Evolutionary conservation across 2,113 vertebrate species (phyloP).

Genomic region (Perca fluviatilis): DNA sequence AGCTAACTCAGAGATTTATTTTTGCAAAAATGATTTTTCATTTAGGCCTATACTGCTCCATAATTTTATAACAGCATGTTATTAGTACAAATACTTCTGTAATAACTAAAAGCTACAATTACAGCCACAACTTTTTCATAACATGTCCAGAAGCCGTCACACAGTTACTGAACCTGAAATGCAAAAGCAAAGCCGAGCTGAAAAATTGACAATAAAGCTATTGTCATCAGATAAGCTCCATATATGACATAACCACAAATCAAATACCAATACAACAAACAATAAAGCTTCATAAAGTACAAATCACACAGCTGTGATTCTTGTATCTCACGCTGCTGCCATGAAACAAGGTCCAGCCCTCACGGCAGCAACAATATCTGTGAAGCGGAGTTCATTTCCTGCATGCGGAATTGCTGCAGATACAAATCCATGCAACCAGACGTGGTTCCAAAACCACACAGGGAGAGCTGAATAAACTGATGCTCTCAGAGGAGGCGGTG

Average conservation of each 20-base stretch:
- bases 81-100: not conserved
- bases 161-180: not conserved
- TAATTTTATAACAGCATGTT: not conserved
- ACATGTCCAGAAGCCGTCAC: not conserved
- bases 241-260: not conserved
- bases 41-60: not conserved
- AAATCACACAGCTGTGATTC: constrained; percentile 3
- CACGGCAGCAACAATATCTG: constrained; percentile 6
- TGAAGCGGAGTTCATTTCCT: constrained; percentile 53
- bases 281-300: constrained; percentile 16
- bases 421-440: constrained; percentile 5
- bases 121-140: not conserved
- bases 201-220: not conserved
- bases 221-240: not conserved
- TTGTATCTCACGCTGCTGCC: constrained; percentile 3
- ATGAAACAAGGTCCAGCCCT: not conserved
- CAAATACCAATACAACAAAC: constrained; percentile 4
- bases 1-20: not conserved
- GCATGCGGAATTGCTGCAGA: constrained; percentile 15
- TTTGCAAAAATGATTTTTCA: not conserved
- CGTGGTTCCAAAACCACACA: constrained; percentile 11
- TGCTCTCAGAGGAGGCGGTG: constrained; percentile 13
- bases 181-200: not conserved
- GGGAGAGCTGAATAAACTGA: constrained; percentile 9
- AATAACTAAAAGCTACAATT: not conserved